phyloP scores from a whole-genome alignment of 2,113 vertebrate species.

The Cebus imitator region DNA sequence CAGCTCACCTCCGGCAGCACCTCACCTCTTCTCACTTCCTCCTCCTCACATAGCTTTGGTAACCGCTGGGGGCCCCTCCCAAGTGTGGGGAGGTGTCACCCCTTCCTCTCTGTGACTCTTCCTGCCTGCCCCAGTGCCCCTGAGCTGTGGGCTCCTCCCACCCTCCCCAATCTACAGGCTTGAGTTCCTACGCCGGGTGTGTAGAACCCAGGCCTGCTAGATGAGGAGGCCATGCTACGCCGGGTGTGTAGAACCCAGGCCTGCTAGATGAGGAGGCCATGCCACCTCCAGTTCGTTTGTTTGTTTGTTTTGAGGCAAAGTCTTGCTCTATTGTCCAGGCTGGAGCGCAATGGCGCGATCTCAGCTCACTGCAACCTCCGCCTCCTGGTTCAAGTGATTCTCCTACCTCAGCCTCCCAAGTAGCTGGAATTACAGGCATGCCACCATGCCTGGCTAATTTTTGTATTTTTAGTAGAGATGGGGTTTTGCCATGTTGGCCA shows the following conservation, averaged over 20 bases:
- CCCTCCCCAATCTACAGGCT: background rate
- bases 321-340: background rate
- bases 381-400: background rate
- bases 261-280: background rate
- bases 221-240: background rate
- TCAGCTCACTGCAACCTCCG: background rate
- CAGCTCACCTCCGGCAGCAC: slow-evolving; percentile 62
- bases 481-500: background rate
- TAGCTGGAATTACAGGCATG: background rate
- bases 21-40: slow-evolving; percentile 81
- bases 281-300: background rate
- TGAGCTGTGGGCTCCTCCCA: slow-evolving; percentile 43
- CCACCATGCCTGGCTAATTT: background rate
- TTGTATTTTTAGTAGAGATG: background rate
- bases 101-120: slow-evolving; percentile 68
- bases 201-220: background rate
- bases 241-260: background rate
- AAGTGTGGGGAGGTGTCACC: slow-evolving; percentile 33
- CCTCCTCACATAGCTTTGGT: slow-evolving; percentile 44
- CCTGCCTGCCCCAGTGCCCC: slow-evolving; percentile 44
- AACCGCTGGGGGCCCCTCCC: slow-evolving; percentile 64
- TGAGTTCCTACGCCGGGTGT: background rate
- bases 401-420: background rate
- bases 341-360: background rate
- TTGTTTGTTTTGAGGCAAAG: background rate